These are phyloP conservation scores for Archocentrus centrarchus DNA, from an alignment of 2,113 vertebrate species.

Conservation along the genomic window DNA sequence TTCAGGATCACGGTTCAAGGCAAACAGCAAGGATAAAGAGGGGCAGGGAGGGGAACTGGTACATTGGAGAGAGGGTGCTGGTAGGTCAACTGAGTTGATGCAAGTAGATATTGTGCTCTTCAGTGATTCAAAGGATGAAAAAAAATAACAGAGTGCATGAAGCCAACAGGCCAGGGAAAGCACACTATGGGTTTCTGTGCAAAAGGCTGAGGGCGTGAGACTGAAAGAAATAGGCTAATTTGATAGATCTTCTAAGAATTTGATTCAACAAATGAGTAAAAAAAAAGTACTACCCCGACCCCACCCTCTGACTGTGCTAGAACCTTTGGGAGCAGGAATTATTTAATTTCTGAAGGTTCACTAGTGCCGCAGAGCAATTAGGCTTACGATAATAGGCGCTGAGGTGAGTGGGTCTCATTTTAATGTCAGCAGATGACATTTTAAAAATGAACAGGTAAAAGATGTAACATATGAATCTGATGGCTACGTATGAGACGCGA, in stretches of 20 bases:
- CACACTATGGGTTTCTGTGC: neutral
- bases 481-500: neutral
- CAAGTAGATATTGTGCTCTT: slow-evolving; percentile 53
- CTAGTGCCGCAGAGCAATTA: neutral
- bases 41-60: slow-evolving; percentile 42
- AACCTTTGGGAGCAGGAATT: neutral
- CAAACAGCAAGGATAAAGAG: slow-evolving; percentile 50
- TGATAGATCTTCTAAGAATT: neutral
- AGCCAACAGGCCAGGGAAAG: slow-evolving; percentile 21
- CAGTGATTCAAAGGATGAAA: slow-evolving; percentile 34
- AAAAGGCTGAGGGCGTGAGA: slow-evolving; percentile 5
- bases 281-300: too few species aligned
- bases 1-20: slow-evolving; percentile 74
- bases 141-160: slow-evolving; percentile 36
- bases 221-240: neutral
- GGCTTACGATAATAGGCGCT: neutral
- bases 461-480: neutral
- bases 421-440: neutral
- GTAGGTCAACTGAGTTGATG: slow-evolving; percentile 57
- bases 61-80: slow-evolving; percentile 61
- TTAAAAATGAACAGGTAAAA: neutral
- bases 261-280: neutral
- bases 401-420: neutral
- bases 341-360: neutral
- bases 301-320: neutral